These are phyloP conservation scores for Troilus luridus DNA, from an alignment of 2,888 invertebrate species.

Conservation along the genomic window DNA sequence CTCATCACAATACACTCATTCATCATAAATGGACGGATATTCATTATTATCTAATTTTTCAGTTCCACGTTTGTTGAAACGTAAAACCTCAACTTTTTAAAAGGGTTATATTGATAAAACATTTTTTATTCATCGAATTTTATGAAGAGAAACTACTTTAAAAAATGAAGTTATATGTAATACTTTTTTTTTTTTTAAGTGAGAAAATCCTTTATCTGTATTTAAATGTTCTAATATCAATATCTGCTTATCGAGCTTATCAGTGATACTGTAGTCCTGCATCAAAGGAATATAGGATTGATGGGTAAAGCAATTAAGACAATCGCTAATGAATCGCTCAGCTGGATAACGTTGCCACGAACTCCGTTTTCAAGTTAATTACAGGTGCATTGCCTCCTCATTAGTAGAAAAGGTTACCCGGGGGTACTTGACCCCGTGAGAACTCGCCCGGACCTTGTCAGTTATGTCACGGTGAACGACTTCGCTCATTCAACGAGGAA, in stretches of 20 bases:
- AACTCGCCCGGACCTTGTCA: not conserved
- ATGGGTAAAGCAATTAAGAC: not conserved
- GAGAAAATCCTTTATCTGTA: too few relatives aligned
- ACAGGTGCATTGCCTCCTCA: not conserved
- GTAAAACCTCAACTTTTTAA: too few relatives aligned
- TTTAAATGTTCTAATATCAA: too few relatives aligned
- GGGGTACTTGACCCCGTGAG: not conserved
- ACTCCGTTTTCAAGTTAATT: not conserved
- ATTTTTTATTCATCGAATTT: too few relatives aligned
- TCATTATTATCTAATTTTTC: too few relatives aligned
- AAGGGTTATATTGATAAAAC: too few relatives aligned
- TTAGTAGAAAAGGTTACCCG: not conserved
- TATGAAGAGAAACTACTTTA: too few relatives aligned
- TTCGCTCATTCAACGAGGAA: not conserved
- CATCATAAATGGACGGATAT: too few relatives aligned
- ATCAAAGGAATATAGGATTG: not conserved
- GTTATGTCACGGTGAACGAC: slow-evolving; percentile 8
- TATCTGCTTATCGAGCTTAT: not conserved
- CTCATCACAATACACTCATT: too few relatives aligned
- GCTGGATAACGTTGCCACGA: not conserved
- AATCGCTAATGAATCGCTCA: not conserved
- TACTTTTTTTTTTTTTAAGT: too few relatives aligned
- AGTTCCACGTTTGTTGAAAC: too few relatives aligned
- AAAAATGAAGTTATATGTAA: too few relatives aligned
- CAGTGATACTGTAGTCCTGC: not conserved